A percentile compares a stretch with the other conserved stretches of the same genome.
Evolutionary conservation across 1,140 invertebrate genomes (phyloP).

Genomic region (Sitophilus oryzae): DNA sequence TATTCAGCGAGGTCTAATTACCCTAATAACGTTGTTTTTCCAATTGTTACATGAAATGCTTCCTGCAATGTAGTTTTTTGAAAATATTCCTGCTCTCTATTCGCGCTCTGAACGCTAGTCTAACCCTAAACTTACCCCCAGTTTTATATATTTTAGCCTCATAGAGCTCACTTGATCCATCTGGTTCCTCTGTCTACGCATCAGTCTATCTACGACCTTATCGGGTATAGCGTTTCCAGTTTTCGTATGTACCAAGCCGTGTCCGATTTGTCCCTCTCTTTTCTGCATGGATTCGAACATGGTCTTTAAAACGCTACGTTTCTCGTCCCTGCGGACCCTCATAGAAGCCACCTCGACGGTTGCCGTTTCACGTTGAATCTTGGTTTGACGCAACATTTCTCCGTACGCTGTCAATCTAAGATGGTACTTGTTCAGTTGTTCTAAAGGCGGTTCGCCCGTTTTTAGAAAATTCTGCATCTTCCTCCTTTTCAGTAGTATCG

Average conservation of each 20-base stretch:
- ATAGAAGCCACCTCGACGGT: conserved; percentile 25
- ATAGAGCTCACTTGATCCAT: conserved; percentile 24
- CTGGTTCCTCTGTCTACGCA: conserved; percentile 26
- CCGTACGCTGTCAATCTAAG: conserved; percentile 31
- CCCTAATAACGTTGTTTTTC: too few species aligned
- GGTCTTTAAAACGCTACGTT: conserved; percentile 11
- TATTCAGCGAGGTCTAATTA: too few species aligned
- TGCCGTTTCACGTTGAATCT: conserved; percentile 13
- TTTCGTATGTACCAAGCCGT: conserved; percentile 35
- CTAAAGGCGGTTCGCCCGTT: conserved; percentile 11
- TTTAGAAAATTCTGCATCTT: conserved; percentile 23
- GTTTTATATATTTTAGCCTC: conserved; percentile 29
- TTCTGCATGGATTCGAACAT: conserved; percentile 24
- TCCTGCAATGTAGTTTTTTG: too few species aligned
- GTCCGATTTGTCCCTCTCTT: conserved; percentile 30
- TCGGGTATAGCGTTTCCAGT: conserved; percentile 36
- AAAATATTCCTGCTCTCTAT: too few species aligned
- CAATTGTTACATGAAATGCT: too few species aligned
- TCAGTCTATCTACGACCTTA: conserved; percentile 29
- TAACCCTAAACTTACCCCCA: conserved; percentile 18
- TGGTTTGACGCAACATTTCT: conserved; percentile 21
- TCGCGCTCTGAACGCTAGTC: too few species aligned
- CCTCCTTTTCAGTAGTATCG: conserved; percentile 34
- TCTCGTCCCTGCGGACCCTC: conserved; percentile 21
- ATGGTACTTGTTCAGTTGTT: conserved; percentile 28